phyloP scores from a whole-genome alignment of 2,797 vertebrate genomes.

The Squalus acanthias region DNA sequence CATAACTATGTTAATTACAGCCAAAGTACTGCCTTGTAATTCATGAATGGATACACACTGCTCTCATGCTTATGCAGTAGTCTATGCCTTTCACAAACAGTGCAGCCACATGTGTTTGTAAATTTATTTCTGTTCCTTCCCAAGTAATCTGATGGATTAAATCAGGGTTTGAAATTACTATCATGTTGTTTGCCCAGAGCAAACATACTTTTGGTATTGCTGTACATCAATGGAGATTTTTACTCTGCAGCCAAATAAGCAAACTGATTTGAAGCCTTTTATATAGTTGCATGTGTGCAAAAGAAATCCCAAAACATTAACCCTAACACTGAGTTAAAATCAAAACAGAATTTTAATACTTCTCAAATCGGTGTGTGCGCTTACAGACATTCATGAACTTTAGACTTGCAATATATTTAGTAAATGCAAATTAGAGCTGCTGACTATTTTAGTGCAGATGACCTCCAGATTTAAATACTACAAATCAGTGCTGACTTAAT shows the following conservation, averaged over 20 bases:
- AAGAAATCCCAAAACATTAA: not conserved
- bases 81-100: conserved; percentile 48
- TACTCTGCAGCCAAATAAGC: conserved; percentile 11
- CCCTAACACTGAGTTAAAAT: not conserved
- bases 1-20: not conserved
- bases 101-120: conserved; percentile 61
- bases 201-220: conserved; percentile 32
- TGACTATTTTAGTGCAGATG: not conserved
- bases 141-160: conserved; percentile 58
- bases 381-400: not conserved
- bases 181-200: conserved; percentile 49
- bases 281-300: not conserved
- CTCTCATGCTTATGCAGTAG: not conserved
- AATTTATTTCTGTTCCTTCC: conserved; percentile 60
- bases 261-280: conserved; percentile 30
- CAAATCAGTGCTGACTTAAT: conserved; percentile 19
- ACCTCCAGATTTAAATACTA: conserved; percentile 1
- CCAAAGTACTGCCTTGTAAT: conserved; percentile 2
- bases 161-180: conserved; percentile 60
- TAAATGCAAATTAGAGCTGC: not conserved
- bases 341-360: not conserved
- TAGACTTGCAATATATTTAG: not conserved
- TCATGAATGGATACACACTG: conserved; percentile 34
- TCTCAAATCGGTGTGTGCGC: not conserved
- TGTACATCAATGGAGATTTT: conserved; percentile 22